These are phyloP conservation scores for Heliconius himera DNA, from an alignment of 1,140 invertebrate species.

Conservation along the genomic window DNA sequence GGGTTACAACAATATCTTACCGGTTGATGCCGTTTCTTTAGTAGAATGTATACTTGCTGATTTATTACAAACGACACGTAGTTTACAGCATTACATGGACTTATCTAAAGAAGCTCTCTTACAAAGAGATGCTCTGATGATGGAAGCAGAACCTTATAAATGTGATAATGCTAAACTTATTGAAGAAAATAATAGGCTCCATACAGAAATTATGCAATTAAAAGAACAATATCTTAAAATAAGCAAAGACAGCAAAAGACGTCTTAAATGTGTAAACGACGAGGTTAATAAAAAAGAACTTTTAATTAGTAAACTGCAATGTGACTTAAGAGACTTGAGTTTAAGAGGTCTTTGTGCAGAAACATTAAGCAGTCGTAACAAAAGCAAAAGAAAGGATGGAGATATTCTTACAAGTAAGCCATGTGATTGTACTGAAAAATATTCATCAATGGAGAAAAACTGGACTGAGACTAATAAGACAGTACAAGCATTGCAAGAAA, in stretches of 20 bases:
- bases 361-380: slow-evolving; percentile 73
- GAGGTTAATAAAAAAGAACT: slow-evolving; percentile 68
- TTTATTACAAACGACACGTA: slow-evolving; percentile 89
- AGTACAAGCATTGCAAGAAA: slow-evolving; percentile 60
- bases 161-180: slow-evolving; percentile 87
- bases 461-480: slow-evolving; percentile 55
- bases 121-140: slow-evolving; percentile 83
- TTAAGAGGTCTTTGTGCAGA: slow-evolving; percentile 74
- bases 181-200: slow-evolving; percentile 87
- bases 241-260: slow-evolving; percentile 61
- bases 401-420: slow-evolving; percentile 50
- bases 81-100: slow-evolving; percentile 89
- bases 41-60: slow-evolving; percentile 89
- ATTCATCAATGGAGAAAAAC: slow-evolving; percentile 49
- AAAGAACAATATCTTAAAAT: slow-evolving; percentile 82
- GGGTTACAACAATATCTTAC: slow-evolving; percentile 88
- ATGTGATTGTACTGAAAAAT: slow-evolving; percentile 62
- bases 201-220: slow-evolving; percentile 84
- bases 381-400: slow-evolving; percentile 67
- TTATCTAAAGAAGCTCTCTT: slow-evolving; percentile 84
- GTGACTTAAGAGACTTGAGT: slow-evolving; percentile 71
- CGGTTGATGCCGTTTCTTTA: slow-evolving; percentile 87
- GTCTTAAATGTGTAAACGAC: slow-evolving; percentile 66
- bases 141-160: slow-evolving; percentile 85
- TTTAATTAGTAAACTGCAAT: slow-evolving; percentile 70